These are phyloP conservation scores for Todiramphus saurophagus DNA, from an alignment of 2,113 vertebrate genomes.

Conservation along the genomic window DNA sequence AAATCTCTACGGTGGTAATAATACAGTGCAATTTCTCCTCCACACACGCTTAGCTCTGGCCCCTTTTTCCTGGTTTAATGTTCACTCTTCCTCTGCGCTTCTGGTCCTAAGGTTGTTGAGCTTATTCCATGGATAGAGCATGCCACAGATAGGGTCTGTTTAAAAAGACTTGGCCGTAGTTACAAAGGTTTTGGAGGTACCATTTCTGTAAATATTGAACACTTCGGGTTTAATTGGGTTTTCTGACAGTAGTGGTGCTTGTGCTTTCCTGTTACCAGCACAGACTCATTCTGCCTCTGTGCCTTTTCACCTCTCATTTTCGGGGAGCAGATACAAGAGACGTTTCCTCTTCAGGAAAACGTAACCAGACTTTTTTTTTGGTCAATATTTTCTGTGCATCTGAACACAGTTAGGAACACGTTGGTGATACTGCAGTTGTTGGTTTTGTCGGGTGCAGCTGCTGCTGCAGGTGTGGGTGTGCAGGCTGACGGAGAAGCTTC, in stretches of 20 bases:
- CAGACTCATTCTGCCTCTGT: not conserved
- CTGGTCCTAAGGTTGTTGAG: not conserved
- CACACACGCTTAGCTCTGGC: not conserved
- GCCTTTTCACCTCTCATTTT: not conserved
- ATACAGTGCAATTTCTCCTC: not conserved
- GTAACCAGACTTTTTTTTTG: not conserved
- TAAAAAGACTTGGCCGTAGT: not conserved
- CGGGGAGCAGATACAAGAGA: not conserved
- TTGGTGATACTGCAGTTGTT: not conserved
- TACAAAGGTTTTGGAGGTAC: not conserved
- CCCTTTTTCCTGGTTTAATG: not conserved
- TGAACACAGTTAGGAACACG: not conserved
- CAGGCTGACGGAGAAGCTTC: not conserved
- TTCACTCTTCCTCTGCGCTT: not conserved
- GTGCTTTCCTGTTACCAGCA: not conserved
- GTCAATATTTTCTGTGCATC: not conserved
- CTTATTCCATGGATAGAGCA: not conserved
- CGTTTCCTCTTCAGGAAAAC: not conserved
- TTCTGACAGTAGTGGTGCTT: accelerated
- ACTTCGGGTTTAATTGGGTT: not conserved
- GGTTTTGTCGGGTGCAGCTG: not conserved
- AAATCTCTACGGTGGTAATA: not conserved
- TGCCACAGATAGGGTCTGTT: accelerated
- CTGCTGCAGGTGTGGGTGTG: not conserved
- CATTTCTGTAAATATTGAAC: not conserved